phyloP scores from a whole-genome alignment of 2,888 invertebrate genomes.

The Callyntrura guangdongensis region DNA sequence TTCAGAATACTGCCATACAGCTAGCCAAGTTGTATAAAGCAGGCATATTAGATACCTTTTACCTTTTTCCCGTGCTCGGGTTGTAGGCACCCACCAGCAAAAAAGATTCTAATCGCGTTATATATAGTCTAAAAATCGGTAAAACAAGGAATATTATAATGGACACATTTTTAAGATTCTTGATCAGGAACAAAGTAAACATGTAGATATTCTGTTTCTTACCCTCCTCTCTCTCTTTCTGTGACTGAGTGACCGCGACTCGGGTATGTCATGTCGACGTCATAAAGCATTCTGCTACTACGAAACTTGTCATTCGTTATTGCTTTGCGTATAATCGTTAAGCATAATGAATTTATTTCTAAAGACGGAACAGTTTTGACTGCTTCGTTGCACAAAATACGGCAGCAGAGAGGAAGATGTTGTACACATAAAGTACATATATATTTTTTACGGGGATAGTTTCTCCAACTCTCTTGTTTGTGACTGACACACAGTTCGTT shows the following conservation, averaged over 20 bases:
- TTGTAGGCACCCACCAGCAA: too few species aligned
- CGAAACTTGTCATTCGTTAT: neutral
- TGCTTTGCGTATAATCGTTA: neutral
- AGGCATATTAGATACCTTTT: slow-evolving; percentile 15
- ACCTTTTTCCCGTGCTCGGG: neutral
- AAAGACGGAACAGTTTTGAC: slow-evolving; percentile 29
- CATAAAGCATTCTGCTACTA: neutral
- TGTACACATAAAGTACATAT: neutral
- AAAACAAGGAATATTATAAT: neutral
- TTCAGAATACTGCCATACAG: neutral
- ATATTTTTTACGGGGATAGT: neutral
- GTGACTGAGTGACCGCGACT: neutral
- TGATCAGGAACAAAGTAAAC: neutral
- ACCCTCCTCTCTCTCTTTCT: too few species aligned
- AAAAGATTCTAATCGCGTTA: too few species aligned
- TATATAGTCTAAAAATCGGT: slow-evolving; percentile 3
- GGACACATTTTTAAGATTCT: slow-evolving; percentile 19
- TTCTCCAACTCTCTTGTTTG: slow-evolving; percentile 14
- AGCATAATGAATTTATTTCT: neutral
- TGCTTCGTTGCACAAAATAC: slow-evolving; percentile 3
- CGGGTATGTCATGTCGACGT: too few species aligned
- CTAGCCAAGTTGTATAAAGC: slow-evolving; percentile 4
- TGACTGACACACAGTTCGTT: slow-evolving; percentile 39
- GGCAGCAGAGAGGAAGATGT: neutral
- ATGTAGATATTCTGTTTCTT: too few species aligned